A percentile compares a stretch with the other conserved stretches of the same genome.
Conservation (phyloP, 2,888 invertebrate species). For the Aricia artaxerxes region DNA sequence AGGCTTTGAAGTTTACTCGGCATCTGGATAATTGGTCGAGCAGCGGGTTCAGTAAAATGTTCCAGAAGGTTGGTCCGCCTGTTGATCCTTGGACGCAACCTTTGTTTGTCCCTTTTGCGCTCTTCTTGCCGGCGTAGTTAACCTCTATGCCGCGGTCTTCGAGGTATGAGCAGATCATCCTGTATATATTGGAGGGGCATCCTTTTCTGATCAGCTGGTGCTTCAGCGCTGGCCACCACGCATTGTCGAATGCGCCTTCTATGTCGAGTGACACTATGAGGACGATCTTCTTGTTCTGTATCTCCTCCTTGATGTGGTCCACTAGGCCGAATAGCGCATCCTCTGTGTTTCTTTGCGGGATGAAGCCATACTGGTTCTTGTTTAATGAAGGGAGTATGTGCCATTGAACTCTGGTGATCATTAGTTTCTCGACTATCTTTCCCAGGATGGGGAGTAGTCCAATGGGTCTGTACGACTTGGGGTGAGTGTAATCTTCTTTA, state of each 20-base stretch:
- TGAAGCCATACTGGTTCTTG: too few species aligned
- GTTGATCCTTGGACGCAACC: slow-evolving; percentile 41
- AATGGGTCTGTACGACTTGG: too few species aligned
- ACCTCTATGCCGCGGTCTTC: slow-evolving; percentile 33
- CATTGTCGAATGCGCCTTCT: background rate
- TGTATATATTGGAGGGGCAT: slow-evolving; percentile 37
- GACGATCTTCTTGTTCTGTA: background rate
- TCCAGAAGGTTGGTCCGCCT: slow-evolving; percentile 39
- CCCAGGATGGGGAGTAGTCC: too few species aligned
- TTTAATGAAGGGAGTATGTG: too few species aligned
- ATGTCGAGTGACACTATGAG: background rate
- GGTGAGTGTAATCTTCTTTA: slow-evolving; percentile 36
- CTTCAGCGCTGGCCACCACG: background rate
- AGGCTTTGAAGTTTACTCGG: slow-evolving; percentile 32
- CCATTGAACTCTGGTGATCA: too few species aligned
- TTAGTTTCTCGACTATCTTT: too few species aligned
- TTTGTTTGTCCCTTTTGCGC: slow-evolving; percentile 34
- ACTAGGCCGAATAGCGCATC: slow-evolving; percentile 28
- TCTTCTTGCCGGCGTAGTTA: slow-evolving; percentile 33
- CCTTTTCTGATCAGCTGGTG: background rate
- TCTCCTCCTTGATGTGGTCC: background rate
- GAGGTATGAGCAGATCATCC: slow-evolving; percentile 33
- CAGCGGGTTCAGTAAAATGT: slow-evolving; percentile 35
- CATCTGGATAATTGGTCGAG: slow-evolving; percentile 7
- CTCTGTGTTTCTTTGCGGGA: too few species aligned